Evolutionary conservation across 2,888 invertebrate species (phyloP).

Genomic region (Hoplodrina ambigua): DNA sequence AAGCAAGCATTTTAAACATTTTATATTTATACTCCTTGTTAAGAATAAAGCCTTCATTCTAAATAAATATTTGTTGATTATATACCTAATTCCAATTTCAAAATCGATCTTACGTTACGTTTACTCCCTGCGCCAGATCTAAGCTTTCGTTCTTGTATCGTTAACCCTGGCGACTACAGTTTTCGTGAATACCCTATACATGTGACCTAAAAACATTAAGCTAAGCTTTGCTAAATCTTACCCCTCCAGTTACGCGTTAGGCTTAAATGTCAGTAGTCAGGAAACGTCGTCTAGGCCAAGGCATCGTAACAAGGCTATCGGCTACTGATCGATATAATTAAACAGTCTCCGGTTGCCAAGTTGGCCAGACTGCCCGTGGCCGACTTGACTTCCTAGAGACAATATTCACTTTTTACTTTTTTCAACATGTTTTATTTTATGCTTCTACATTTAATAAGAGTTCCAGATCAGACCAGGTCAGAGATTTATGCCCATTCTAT

Average conservation of each 20-base stretch:
- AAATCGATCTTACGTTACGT: no score
- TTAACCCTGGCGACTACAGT: not conserved
- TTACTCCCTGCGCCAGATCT: not conserved
- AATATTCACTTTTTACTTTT: conserved; percentile 40
- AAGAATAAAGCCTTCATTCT: no score
- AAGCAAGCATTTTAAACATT: no score
- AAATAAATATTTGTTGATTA: no score
- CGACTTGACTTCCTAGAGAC: conserved; percentile 64
- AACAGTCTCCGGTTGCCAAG: conserved; percentile 82
- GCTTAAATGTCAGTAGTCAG: conserved; percentile 52
- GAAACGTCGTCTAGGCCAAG: conserved; percentile 66
- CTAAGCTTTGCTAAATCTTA: conserved; percentile 8
- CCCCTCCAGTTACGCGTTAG: conserved; percentile 11
- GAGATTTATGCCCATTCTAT: not conserved
- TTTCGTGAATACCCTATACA: conserved; percentile 3
- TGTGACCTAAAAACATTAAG: conserved; percentile 35
- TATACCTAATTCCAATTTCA: no score
- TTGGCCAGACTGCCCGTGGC: conserved; percentile 84
- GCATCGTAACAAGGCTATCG: conserved; percentile 69
- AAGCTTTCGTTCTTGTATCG: not conserved
- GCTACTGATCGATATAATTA: conserved; percentile 83
- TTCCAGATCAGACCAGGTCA: no score
- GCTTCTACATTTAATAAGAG: no score
- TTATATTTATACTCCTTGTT: no score
- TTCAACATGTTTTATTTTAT: not conserved